These are phyloP conservation scores for Bergia sp. DNA, from an alignment of 92 coral and sea anemone species.

Conservation along the genomic window DNA sequence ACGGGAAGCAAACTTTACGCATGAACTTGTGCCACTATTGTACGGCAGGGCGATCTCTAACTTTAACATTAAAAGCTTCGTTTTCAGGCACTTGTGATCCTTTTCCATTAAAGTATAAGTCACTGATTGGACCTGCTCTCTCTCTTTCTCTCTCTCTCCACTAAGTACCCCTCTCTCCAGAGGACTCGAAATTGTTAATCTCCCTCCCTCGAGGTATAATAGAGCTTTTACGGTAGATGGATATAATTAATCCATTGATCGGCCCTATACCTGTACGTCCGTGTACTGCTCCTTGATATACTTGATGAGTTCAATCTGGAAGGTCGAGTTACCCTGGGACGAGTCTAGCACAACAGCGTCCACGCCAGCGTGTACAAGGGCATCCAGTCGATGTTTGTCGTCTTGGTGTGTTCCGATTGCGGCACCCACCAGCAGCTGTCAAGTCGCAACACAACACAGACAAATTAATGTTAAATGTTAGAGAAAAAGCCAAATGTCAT, in stretches of 20 bases:
- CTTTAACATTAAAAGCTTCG: no score
- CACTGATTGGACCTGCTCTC: no score
- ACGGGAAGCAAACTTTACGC: no score
- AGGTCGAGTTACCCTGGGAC: conserved; percentile 96
- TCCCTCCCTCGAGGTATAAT: no score
- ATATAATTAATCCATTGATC: neutral
- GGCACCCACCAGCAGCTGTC: conserved; percentile 87
- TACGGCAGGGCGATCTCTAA: no score
- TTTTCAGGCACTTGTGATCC: no score
- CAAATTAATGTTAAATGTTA: no score
- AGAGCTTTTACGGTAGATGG: neutral
- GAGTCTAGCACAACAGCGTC: conserved; percentile 95
- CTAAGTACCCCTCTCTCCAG: no score
- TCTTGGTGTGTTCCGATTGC: conserved; percentile 89
- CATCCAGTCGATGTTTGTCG: conserved; percentile 83
- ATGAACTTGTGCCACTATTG: no score
- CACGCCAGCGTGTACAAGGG: conserved; percentile 95
- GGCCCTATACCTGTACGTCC: conserved; percentile 71
- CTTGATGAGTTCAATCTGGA: conserved; percentile 80
- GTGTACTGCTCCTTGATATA: conserved; percentile 76
- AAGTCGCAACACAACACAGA: neutral
- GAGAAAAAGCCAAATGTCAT: neutral
- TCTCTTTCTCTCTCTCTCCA: no score
- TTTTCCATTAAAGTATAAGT: no score
- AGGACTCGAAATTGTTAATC: no score